A percentile compares a stretch with the other conserved stretches of the same genome.
phyloP scores from a whole-genome alignment of 2,113 vertebrate genomes.

The Brachyistius frenatus region DNA sequence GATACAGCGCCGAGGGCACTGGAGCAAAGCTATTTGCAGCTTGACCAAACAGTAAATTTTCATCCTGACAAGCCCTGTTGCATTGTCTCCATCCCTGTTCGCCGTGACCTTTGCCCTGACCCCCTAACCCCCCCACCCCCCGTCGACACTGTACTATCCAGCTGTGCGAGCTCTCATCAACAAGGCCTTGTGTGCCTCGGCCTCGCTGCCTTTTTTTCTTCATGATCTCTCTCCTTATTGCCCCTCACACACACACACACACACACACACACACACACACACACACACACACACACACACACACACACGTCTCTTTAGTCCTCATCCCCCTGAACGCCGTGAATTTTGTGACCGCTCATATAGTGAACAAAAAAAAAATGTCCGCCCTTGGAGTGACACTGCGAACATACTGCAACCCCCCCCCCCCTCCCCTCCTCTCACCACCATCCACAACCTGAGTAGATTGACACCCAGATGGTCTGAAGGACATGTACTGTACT shows the following conservation, averaged over 20 bases:
- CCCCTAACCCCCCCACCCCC: background rate
- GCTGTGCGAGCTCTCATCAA: slow-evolving; percentile 69
- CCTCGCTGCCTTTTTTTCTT: slow-evolving; percentile 5
- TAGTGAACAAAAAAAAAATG: slow-evolving; percentile 49
- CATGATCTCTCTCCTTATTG: slow-evolving; percentile 18
- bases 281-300: no score
- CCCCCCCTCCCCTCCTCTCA: background rate
- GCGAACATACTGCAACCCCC: slow-evolving; percentile 16
- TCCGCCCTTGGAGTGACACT: slow-evolving; percentile 62
- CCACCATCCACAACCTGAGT: background rate
- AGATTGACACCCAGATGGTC: slow-evolving; percentile 41
- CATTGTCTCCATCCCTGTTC: slow-evolving; percentile 64
- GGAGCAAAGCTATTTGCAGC: slow-evolving; percentile 64
- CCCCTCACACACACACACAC: background rate
- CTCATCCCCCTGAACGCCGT: slow-evolving; percentile 36
- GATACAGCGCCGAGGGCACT: slow-evolving; percentile 52
- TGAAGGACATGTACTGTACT: slow-evolving; percentile 36
- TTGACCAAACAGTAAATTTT: slow-evolving; percentile 72
- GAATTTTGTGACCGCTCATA: slow-evolving; percentile 41
- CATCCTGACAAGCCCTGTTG: slow-evolving; percentile 67
- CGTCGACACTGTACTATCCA: slow-evolving; percentile 68
- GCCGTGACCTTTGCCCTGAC: slow-evolving; percentile 41
- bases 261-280: no score
- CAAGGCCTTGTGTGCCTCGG: slow-evolving; percentile 63
- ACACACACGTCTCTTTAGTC: background rate